These are phyloP conservation scores for Biston stratarius DNA, from an alignment of 2,888 invertebrate genomes.

Conservation along the genomic window DNA sequence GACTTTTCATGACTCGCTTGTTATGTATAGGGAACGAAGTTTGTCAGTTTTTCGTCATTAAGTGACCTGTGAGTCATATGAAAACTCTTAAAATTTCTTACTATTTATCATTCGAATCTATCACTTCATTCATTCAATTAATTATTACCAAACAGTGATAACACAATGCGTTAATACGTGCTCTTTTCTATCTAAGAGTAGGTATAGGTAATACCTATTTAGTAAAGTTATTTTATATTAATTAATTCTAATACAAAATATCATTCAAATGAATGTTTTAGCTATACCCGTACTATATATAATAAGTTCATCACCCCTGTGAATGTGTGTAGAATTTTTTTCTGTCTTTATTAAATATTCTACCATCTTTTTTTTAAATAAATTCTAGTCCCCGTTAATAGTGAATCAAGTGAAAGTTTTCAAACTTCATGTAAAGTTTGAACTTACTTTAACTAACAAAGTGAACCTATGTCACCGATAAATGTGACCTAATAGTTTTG, in stretches of 20 bases:
- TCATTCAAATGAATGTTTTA: background rate
- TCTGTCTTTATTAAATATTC: too few species aligned
- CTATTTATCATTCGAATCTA: background rate
- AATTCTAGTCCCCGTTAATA: too few species aligned
- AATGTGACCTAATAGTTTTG: background rate
- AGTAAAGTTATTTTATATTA: background rate
- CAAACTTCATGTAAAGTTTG: background rate
- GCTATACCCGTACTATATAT: too few species aligned
- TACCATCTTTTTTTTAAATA: too few species aligned
- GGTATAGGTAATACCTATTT: background rate
- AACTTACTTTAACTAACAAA: background rate
- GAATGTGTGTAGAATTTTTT: too few species aligned
- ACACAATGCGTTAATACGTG: slow-evolving; percentile 19
- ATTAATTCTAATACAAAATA: too few species aligned
- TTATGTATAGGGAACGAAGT: too few species aligned
- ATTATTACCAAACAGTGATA: slow-evolving; percentile 3
- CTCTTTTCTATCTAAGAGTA: slow-evolving; percentile 15
- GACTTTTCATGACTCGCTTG: too few species aligned
- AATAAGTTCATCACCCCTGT: too few species aligned
- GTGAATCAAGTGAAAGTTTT: background rate
- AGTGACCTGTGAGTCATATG: too few species aligned
- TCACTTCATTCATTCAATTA: background rate
- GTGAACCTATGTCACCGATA: background rate
- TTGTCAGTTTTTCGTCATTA: too few species aligned
- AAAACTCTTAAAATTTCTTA: too few species aligned